phyloP scores from a whole-genome alignment of 2,888 invertebrate genomes.

The Prenolepis imparis region DNA sequence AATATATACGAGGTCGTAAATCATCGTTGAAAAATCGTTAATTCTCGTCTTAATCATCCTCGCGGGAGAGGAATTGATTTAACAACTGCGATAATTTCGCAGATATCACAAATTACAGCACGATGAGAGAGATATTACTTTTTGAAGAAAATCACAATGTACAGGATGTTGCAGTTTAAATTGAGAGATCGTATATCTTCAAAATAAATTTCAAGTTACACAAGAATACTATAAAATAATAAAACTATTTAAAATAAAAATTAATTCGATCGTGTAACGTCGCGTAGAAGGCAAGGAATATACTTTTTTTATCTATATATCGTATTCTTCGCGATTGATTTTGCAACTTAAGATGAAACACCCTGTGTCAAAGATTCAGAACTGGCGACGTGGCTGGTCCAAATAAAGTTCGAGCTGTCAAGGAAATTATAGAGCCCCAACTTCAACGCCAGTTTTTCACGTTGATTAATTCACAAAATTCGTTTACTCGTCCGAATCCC shows the following conservation, averaged over 20 bases:
- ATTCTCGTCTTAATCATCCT: conserved; percentile 19
- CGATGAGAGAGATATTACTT: conserved; percentile 19
- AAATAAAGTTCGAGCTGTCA: conserved; percentile 28
- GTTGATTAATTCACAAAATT: conserved; percentile 37
- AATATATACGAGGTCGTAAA: conserved; percentile 17
- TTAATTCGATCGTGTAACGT: neutral
- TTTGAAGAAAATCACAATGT: neutral
- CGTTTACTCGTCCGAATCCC: neutral
- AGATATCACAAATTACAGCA: conserved; percentile 17
- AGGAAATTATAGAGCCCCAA: conserved; percentile 21
- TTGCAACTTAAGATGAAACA: neutral
- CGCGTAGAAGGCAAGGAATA: neutral
- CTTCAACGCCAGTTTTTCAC: conserved; percentile 32
- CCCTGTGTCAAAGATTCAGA: neutral
- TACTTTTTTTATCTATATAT: neutral
- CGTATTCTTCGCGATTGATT: neutral
- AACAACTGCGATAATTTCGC: conserved; percentile 22
- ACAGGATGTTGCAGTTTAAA: conserved; percentile 14
- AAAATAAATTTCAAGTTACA: neutral
- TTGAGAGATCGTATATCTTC: neutral
- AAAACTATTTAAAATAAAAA: neutral
- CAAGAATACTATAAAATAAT: neutral
- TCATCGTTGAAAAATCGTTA: conserved; percentile 3
- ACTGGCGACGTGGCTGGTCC: conserved; percentile 28
- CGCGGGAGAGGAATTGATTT: conserved; percentile 46